Conservation (phyloP, 2,797 vertebrate species). For the Phylloscopus collybita region DNA sequence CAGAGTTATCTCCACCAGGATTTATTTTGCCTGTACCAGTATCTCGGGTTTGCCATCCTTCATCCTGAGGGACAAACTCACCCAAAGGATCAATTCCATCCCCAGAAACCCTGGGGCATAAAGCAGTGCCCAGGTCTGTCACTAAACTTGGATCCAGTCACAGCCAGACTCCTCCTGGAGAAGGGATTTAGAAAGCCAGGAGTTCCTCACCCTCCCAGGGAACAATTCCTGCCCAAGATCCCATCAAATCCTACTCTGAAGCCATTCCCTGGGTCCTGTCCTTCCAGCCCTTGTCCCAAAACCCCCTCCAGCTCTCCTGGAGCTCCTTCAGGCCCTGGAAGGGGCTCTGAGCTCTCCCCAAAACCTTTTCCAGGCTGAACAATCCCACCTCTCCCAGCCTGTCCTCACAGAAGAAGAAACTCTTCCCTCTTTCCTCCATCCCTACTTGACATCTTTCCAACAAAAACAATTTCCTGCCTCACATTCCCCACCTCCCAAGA, state of each 20-base stretch:
- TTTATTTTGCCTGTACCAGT: accelerated
- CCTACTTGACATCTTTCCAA: background rate
- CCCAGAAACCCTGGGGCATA: background rate
- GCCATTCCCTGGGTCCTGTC: background rate
- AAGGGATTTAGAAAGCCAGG: background rate
- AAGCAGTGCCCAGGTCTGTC: background rate
- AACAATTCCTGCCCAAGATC: accelerated
- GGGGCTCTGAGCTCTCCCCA: background rate
- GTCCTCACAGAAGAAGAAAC: background rate
- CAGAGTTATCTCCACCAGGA: background rate
- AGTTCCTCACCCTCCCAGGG: background rate
- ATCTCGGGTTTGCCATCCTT: background rate
- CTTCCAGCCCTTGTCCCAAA: accelerated
- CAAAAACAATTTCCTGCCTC: background rate
- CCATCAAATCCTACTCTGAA: background rate
- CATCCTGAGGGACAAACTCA: background rate
- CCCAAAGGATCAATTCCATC: background rate
- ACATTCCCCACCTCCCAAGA: background rate
- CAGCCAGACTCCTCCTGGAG: background rate
- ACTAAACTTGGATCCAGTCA: background rate
- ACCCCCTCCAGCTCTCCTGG: background rate
- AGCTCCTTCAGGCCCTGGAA: background rate
- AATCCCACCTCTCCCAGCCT: background rate
- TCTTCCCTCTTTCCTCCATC: too few relatives aligned
- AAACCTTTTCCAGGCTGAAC: background rate